A percentile compares a stretch with the other conserved stretches of the same genome.
These are phyloP conservation scores for Pterois miles DNA, from an alignment of 2,797 vertebrate genomes.

Conservation along the genomic window DNA sequence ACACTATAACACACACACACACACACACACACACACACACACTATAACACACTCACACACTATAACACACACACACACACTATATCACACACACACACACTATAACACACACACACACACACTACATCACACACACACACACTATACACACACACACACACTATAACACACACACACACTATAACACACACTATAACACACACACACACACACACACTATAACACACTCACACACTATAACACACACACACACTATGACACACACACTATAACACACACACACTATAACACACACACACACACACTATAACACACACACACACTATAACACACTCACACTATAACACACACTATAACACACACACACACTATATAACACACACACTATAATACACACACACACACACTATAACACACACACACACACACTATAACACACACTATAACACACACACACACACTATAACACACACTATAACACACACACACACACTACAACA, in stretches of 20 bases:
- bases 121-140: neutral
- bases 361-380: neutral
- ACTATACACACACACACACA: no score
- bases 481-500: neutral
- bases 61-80: slow-evolving; percentile 1
- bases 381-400: no score
- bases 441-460: no score
- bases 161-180: no score
- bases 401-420: neutral
- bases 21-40: no score
- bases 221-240: neutral
- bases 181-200: no score
- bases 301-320: no score
- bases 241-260: neutral
- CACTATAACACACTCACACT: no score
- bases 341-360: slow-evolving; percentile 7
- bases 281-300: neutral
- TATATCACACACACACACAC: no score
- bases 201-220: neutral
- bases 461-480: no score
- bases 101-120: neutral
- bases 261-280: neutral
- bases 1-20: no score
- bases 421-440: neutral
- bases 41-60: no score